Evolutionary conservation across 2,113 vertebrate genomes (phyloP).

Genomic region (Trichomycterus rosablanca): DNA sequence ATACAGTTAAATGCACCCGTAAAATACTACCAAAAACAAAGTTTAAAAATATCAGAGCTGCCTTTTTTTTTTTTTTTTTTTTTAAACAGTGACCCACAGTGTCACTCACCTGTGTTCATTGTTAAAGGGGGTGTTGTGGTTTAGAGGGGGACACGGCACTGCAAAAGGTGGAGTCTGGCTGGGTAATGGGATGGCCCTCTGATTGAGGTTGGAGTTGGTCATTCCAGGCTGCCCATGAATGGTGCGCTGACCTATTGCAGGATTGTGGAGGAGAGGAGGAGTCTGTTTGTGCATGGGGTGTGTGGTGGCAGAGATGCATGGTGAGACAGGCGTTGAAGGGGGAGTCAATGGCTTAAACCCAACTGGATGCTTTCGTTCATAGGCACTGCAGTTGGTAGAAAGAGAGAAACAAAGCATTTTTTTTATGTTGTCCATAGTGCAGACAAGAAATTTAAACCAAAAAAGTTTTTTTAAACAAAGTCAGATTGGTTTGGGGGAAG

Average conservation of each 20-base stretch:
- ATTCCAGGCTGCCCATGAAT: conserved; percentile 53
- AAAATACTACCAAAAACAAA: too few relatives aligned
- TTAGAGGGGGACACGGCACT: conserved; percentile 77
- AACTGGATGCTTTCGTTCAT: conserved; percentile 82
- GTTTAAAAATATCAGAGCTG: too few relatives aligned
- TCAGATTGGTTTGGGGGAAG: too few relatives aligned
- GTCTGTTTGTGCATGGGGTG: conserved; percentile 53
- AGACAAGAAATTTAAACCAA: not conserved
- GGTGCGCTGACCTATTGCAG: conserved; percentile 35
- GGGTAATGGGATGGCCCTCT: conserved; percentile 54
- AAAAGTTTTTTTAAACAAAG: too few relatives aligned
- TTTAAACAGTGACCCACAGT: too few relatives aligned
- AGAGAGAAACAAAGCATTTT: not conserved
- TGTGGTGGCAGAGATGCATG: conserved; percentile 58
- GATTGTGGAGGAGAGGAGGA: conserved; percentile 61
- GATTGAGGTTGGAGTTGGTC: conserved; percentile 51
- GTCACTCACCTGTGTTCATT: conserved; percentile 84
- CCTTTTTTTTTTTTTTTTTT: too few relatives aligned
- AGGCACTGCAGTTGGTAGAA: conserved; percentile 77
- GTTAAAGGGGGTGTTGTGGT: conserved; percentile 78
- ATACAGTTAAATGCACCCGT: too few relatives aligned
- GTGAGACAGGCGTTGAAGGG: conserved; percentile 81
- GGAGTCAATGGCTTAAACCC: conserved; percentile 95
- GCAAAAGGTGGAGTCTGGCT: conserved; percentile 76
- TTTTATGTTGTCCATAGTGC: not conserved